Evolutionary conservation across 2,113 vertebrate species (phyloP), one percentile per base, ranked within the genome.

Genomic region (Labeo catla): DNA sequence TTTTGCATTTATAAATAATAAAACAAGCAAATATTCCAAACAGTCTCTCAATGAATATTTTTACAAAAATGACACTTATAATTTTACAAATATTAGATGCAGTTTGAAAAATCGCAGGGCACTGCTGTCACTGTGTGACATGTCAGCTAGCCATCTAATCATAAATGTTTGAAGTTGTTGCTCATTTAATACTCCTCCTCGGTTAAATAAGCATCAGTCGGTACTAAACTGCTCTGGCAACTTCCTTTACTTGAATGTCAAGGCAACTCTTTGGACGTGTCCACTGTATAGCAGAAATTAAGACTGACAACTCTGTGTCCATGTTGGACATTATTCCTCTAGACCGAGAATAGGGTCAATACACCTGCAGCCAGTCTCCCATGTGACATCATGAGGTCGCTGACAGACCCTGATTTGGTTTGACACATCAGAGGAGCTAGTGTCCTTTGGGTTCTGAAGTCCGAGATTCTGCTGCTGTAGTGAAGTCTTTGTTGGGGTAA

Each of bases 371-470:
- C 65, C 50, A 54, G 68, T 79, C 78, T 54, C 1, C 21, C 54
- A 21, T 36, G 78, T 82, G 87, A 85, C 83, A 85, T 21, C 68
- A 63, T 39, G 52, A 9, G n/a, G 76, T 16, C 11, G 8, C 70
- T 57, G 47, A 28, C 28, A 76, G 79, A 85, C 9, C 52, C 50
- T 85, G 72, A 85, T 82, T 76, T 68, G 23, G 28, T 77, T 16
- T 59, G 84, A 88, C 87, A 88, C 78, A 19, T 59, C 28, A 16
- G 63, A 87, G 68, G 83, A 63, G 7, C 28, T 10, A 54, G 47
- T 68, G 78, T 85, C 39, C 36, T 85, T 28, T 66, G 21, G n/a
- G 34, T 39, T 19, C n/a, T 21, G 36, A 70, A 52, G 49, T 49
- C 4, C 6, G 28, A 45, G 52, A 21, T 8, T 6, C 21, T 57